Evolutionary conservation across 2,113 vertebrate species (phyloP), one percentile per base, ranked within the genome.

Genomic region (Oryzias javanicus): DNA sequence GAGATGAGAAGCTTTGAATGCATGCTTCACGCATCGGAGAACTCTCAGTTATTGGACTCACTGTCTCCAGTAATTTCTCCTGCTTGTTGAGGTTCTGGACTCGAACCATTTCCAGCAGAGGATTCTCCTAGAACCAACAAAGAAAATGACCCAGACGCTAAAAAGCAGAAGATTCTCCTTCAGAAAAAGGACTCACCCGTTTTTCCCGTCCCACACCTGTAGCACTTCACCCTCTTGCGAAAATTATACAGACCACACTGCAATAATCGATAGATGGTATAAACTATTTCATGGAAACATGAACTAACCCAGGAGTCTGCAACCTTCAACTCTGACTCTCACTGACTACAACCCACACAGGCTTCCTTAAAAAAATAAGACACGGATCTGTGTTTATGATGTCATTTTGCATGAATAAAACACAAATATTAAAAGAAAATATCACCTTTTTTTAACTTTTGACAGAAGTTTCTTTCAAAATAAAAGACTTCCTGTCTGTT

Each of bases 181-280:
- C 29, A 53, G 17, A 14, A 17, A 8, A 10, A 4, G 47, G 20
- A 76, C 78, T 83, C 67, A 97, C 96, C 95, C 1, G 92, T 92
- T 86, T 96, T 98, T 83, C 94, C 92, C 0, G 94, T 91, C 71
- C 96, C 95, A 79, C 96, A 98, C 79, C 94, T 93, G 86, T 96
- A 97, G 84, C 96, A 98, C 92, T 96, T 97, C 74, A 94, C 92
- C 85, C 95, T 94, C 85, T 96, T 94, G 49, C 94, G 93, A 90
- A 98, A 98, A 92, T 98, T 98, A 88, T 95, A 96, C 79, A 97
- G 91, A 82, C 94, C 94, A 87, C 96, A 98, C 96, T 98, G 78
- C 0, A 73, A 92, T 65, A 62, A 89, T 10, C 63, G 54, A 60
- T 50, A 40, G 78, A 14, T 14, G 6, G 12, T 72, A 70, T 78